Percentiles rank a stretch among this genome's conserved stretches.
phyloP scores from a whole-genome alignment of 2,888 invertebrate species.

The Caenorhabditis doughertyi region DNA sequence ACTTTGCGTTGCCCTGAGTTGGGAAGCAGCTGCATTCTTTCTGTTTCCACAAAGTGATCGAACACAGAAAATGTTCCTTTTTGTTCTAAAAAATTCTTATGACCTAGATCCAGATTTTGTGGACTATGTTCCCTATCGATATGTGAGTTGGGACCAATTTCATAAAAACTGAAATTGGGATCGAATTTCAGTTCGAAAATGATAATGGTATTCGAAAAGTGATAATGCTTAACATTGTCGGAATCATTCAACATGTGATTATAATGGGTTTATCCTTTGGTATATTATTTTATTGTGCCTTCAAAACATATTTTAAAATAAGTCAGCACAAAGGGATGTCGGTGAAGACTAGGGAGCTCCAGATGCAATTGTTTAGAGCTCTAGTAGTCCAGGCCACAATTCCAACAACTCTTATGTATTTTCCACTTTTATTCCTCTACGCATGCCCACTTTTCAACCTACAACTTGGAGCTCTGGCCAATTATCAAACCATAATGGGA shows the following conservation, averaged over 20 bases:
- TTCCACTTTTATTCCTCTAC: slow-evolving; percentile 32
- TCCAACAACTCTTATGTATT: slow-evolving; percentile 37
- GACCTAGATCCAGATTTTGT: neutral
- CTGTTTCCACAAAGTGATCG: slow-evolving; percentile 44
- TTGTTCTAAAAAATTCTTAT: slow-evolving; percentile 22
- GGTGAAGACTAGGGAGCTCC: slow-evolving; percentile 26
- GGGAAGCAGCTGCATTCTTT: slow-evolving; percentile 31
- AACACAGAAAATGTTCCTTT: slow-evolving; percentile 29
- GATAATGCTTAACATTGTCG: slow-evolving; percentile 19
- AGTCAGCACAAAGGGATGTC: slow-evolving; percentile 23
- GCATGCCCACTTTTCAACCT: slow-evolving; percentile 21
- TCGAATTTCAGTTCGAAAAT: slow-evolving; percentile 19
- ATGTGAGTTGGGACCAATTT: slow-evolving; percentile 23
- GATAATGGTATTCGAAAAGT: slow-evolving; percentile 5
- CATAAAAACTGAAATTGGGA: too few species aligned
- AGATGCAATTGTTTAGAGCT: slow-evolving; percentile 49
- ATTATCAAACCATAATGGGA: slow-evolving; percentile 39
- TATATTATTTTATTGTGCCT: slow-evolving; percentile 43
- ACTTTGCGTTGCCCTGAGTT: slow-evolving; percentile 25
- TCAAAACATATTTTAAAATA: slow-evolving; percentile 22
- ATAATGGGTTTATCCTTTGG: slow-evolving; percentile 28
- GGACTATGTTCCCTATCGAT: slow-evolving; percentile 29
- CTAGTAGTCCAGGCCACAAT: slow-evolving; percentile 35
- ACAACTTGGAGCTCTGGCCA: slow-evolving; percentile 28
- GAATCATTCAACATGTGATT: slow-evolving; percentile 31